These are phyloP conservation scores for Syrista parreyssii DNA, from an alignment of 2,888 invertebrate genomes.

Conservation along the genomic window DNA sequence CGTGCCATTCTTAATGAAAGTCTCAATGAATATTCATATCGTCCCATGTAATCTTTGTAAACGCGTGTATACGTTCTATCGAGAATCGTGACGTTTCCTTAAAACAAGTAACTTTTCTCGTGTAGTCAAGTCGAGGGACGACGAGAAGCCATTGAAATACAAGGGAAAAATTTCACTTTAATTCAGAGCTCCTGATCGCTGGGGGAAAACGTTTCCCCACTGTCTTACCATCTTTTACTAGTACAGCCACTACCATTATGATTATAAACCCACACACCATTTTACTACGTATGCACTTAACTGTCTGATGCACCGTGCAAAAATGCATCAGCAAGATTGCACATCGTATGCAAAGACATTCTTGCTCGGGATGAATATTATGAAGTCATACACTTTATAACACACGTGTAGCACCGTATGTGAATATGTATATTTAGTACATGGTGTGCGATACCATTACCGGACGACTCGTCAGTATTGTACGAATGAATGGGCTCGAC, in stretches of 20 bases:
- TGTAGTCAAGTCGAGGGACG: not conserved
- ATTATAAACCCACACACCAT: not conserved
- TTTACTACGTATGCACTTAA: not conserved
- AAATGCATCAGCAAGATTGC: not conserved
- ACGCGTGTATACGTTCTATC: not conserved
- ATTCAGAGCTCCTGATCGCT: not conserved
- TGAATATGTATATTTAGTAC: not conserved
- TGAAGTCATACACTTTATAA: not conserved
- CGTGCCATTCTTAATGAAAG: not conserved
- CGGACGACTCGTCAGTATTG: not conserved
- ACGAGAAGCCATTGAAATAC: not conserved
- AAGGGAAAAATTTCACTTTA: not conserved
- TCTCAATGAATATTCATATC: not conserved
- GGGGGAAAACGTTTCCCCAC: not conserved
- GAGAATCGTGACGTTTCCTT: not conserved
- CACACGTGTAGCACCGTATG: not conserved
- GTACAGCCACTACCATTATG: not conserved
- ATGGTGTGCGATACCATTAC: not conserved
- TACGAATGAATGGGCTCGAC: slow-evolving; percentile 5
- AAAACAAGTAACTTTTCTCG: not conserved
- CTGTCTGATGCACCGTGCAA: not conserved
- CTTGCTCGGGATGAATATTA: not conserved
- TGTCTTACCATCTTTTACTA: not conserved
- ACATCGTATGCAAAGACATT: not conserved
- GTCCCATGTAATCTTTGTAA: not conserved